Evolutionary conservation across 1,140 invertebrate genomes (phyloP).

Genomic region (Halesus radiatus): DNA sequence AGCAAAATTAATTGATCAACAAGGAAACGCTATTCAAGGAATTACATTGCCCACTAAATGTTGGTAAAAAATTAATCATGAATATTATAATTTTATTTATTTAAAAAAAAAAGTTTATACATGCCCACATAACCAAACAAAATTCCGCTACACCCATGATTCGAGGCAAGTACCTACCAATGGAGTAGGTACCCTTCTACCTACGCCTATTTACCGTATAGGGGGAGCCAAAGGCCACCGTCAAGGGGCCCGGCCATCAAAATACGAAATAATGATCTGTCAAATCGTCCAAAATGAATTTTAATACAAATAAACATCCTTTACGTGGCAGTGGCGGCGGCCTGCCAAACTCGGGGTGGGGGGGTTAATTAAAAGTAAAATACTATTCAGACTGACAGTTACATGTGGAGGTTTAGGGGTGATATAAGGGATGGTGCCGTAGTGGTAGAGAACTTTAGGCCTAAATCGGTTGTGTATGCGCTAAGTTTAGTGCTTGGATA

Average conservation of each 20-base stretch:
- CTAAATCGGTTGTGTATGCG: no score
- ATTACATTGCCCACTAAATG: no score
- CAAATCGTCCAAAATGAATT: slow-evolving; percentile 51
- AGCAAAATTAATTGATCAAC: no score
- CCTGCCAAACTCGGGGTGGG: background rate
- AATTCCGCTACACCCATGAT: background rate
- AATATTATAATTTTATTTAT: no score
- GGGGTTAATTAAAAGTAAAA: background rate
- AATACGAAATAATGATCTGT: slow-evolving; percentile 58
- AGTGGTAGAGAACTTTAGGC: no score
- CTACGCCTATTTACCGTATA: background rate
- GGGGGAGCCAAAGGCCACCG: slow-evolving; percentile 15
- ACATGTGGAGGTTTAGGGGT: background rate
- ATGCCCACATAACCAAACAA: background rate
- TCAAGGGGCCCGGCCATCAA: slow-evolving; percentile 48
- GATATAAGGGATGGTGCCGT: background rate
- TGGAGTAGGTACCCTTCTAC: no score
- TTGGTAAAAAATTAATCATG: no score
- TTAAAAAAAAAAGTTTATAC: no score
- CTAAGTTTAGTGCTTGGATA: no score
- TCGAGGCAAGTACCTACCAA: background rate
- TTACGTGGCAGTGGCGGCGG: background rate
- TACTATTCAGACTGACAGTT: background rate
- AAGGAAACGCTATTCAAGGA: no score
- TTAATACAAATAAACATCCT: slow-evolving; percentile 44